Evolutionary conservation across 2,113 vertebrate species (phyloP), one percentile per base, ranked within the genome.

Genomic region (Pseudopodoces humilis): DNA sequence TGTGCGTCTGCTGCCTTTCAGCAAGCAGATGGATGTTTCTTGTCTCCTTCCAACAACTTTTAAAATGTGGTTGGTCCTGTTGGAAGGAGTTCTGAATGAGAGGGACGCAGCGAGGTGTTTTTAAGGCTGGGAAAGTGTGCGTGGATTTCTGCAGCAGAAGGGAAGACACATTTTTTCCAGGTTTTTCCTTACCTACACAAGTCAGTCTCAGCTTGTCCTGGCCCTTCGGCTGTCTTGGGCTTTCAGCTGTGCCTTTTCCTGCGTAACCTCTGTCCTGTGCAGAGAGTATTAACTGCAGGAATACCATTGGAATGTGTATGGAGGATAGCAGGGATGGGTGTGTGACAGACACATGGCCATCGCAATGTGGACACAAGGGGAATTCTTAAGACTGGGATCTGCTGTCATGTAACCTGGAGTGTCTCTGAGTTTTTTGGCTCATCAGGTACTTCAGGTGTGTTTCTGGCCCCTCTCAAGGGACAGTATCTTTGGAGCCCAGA

Each of bases 331-430:
- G 33, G 1, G 31, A 22, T 1, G 11, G 33, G n/a, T 1, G 2
- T 31, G 39, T 18, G 31, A 10, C 55, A 33, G 35, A 72, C 8
- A 53, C 19, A 0, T 10, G 28, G 28, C 67, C 16, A 1, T 33
- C 7, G 1, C 6, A 1, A 23, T 9, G 24, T 0, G 10, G n/a
- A 27, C 55, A 22, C 37, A 5, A 10, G 27, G 17, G 3, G 0
- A 1, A n/a, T 56, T 70, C 55, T n/a, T 30, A 31, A 46, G 27
- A 30, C 44, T 3, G 63, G 55, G 23, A 7, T 35, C 47, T 63
- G 7, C 44, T 49, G 12, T 33, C 14, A 1, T 15, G 30, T 18
- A 44, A 56, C 46, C 43, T 31, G 47, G n/a, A 37, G 25, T 1
- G 0, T n/a, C 55, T 13, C 44, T 41, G 41, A 15, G 1, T 37